Base-by-base conservation (phyloP, 2,797 vertebrate genomes). In the Myotis daubentonii region DNA sequence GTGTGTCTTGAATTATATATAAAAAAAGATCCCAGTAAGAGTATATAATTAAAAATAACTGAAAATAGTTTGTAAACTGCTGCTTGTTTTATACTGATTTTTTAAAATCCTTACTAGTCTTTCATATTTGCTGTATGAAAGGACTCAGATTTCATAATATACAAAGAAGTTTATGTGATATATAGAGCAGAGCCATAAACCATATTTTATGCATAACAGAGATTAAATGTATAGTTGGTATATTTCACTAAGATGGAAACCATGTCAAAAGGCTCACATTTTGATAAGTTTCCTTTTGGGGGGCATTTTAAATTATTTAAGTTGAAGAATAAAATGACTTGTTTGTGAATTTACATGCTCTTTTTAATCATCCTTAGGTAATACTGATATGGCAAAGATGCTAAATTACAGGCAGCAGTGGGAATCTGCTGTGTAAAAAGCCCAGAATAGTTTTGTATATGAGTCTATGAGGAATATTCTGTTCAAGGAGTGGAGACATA, bases 381-480 rank as follows among this genome's bases (percentile, higher is more conserved):
- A 97, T 97, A 97, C 93, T 95, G 88, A 91, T 95, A 84, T 70
- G 96, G 95, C 96, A 97, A 89, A 93, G 93, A 95, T 1, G 25
- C 95, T 93, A 97, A 97, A 97, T 97, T 97, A 97, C 94, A 96
- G 96, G 96, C 97, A 98, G 81, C 94, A 53, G 79, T 94, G 97
- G 96, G 95, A 98, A 97, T 95, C 85, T 83, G 68, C 95, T 92
- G 96, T 82, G 89, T 93, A 97, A 94, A 97, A 98, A 76, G 90
- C 33, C 57, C 95, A 97, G 95, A 87, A 49, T 94, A 84, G 30
- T 97, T 98, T 97, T 92, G 19, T 95, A 30, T 92, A 97, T 76
- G 93, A 80, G 96, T 97, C 98, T 97, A 47, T 74, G 96, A 98
- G 97, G 96, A 98, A 98, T 97, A 97, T 92, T 97, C 89, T 81